These are phyloP conservation scores for Goniozus legneri DNA, from an alignment of 1,140 invertebrate species.

Conservation along the genomic window DNA sequence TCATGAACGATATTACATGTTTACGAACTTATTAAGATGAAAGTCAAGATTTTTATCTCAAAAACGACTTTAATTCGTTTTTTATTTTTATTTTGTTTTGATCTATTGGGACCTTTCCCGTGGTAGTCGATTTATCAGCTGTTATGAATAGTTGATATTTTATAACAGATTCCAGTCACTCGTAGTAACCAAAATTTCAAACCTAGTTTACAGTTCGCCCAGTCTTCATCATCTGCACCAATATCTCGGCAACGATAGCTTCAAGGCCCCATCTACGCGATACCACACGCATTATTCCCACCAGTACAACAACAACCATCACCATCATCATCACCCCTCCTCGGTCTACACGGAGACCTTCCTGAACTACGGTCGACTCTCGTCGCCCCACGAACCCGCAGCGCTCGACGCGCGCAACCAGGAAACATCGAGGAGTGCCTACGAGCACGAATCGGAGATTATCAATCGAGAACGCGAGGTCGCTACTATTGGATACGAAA, in stretches of 20 bases:
- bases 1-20: too few species aligned
- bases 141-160: too few species aligned
- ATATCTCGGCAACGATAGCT: slow-evolving; percentile 47
- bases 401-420: slow-evolving; percentile 35
- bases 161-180: too few species aligned
- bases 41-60: too few species aligned
- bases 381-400: slow-evolving; percentile 36
- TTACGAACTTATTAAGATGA: too few species aligned
- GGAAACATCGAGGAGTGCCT: slow-evolving; percentile 23
- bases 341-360: slow-evolving; percentile 40
- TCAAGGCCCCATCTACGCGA: slow-evolving; percentile 38
- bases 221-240: slow-evolving; percentile 48
- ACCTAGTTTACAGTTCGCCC: slow-evolving; percentile 44
- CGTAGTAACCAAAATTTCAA: too few species aligned
- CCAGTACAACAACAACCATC: slow-evolving; percentile 33
- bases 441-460: slow-evolving; percentile 22
- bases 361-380: slow-evolving; percentile 43
- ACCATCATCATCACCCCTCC: slow-evolving; percentile 27
- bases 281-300: slow-evolving; percentile 40
- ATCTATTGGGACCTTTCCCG: background rate
- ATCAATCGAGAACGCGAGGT: slow-evolving; percentile 26
- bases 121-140: too few species aligned
- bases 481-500: slow-evolving; percentile 22
- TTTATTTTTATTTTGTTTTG: slow-evolving; percentile 1
- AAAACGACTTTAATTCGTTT: background rate